Conservation (phyloP, 2,888 invertebrate genomes). For the Eupithecia exiguata region DNA sequence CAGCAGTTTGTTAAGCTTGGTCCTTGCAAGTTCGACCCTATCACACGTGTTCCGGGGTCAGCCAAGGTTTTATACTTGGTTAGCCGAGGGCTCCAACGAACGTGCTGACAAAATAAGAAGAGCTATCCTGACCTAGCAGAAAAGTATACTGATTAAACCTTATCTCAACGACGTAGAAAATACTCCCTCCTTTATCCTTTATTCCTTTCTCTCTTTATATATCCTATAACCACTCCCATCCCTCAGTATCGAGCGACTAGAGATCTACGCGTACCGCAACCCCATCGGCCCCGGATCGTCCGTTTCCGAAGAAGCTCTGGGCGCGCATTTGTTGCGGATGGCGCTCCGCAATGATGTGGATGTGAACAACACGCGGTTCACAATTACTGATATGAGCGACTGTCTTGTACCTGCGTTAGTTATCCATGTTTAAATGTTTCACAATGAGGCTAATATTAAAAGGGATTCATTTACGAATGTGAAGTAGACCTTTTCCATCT, state of each 20-base stretch:
- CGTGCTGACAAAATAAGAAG: no score
- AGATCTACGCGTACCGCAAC: conserved; percentile 66
- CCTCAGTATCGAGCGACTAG: conserved; percentile 67
- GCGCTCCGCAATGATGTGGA: conserved; percentile 50
- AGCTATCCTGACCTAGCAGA: not conserved
- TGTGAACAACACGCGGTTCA: conserved; percentile 48
- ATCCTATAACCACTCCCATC: conserved; percentile 14
- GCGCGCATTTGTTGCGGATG: conserved; percentile 52
- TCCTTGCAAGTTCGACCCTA: not conserved
- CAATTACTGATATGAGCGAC: conserved; percentile 58
- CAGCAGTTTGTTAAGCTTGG: not conserved
- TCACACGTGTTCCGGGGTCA: not conserved
- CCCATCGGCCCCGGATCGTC: conserved; percentile 32
- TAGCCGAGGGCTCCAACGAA: not conserved
- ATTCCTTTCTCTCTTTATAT: conserved; percentile 14
- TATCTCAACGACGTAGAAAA: no score
- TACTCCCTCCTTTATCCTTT: not conserved
- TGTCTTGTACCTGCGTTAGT: conserved; percentile 56
- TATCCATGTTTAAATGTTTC: conserved; percentile 3
- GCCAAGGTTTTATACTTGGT: not conserved
- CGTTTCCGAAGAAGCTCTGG: conserved; percentile 34
- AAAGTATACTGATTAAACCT: not conserved
- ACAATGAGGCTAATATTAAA: not conserved
- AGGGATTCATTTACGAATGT: not conserved
- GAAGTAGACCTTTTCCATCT: not conserved